Evolutionary conservation across 2,113 vertebrate species (phyloP), one percentile per base, ranked within the genome.

Genomic region (Copsychus sechellarum): DNA sequence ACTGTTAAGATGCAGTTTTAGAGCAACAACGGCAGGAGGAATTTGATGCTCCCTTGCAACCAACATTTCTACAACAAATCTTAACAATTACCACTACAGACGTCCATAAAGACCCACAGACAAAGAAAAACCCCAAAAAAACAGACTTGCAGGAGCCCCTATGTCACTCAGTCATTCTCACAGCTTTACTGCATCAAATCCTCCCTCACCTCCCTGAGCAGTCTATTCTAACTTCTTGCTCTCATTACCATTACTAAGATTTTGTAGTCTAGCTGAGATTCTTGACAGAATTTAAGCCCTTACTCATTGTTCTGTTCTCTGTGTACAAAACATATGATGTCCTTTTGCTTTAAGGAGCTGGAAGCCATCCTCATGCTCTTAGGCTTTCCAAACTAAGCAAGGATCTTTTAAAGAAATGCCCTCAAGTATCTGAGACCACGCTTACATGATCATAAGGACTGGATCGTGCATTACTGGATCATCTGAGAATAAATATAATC

Each of bases 281-380:
- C 54, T 86, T 76, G 58, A 94, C 26, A 72, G 85, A 94, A 82
- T 73, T 92, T 50, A 95, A 93, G 20, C 11, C 38, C 26, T 88
- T 80, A 70, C 62, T 88, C 0, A 0, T 81, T 64, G 61, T 83
- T 90, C 82, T 86, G 54, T 81, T 95, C 62, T 86, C 40, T 40
- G 2, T 47, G 74, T 88, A 77, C 10, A 86, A 74, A 92, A 81
- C 76, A 93, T 91, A 92, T 70, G 36, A 91, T 90, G 7, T 11
- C 54, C 42, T 90, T 94, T 74, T 94, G 60, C 50, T 94, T 86
- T 73, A 82, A 82, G 56, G 28, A 86, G 29, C 3, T 95, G 53
- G 47, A 92, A 94, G 51, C 21, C 2, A 1, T 80, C 57, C 31
- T 73, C 29, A 8, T 45, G 9, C 38, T 58, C 34, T 88, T 71